Evolutionary conservation across 2,888 invertebrate genomes (phyloP).

Genomic region (Aethes cnicana): DNA sequence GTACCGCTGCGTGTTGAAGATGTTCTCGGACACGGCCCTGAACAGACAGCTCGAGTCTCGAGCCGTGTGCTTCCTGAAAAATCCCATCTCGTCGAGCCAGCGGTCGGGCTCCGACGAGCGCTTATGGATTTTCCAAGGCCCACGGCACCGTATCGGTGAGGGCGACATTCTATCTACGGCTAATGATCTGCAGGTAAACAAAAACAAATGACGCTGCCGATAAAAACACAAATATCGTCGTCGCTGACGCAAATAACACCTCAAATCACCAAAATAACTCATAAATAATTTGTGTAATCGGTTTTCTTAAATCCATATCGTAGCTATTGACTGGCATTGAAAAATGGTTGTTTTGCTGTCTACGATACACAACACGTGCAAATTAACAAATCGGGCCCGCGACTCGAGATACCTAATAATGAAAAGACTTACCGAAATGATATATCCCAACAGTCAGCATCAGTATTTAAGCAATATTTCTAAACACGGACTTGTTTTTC

Average conservation of each 20-base stretch:
- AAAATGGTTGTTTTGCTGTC: slow-evolving; percentile 79
- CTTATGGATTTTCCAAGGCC: slow-evolving; percentile 75
- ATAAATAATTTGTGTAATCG: slow-evolving; percentile 1
- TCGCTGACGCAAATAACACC: slow-evolving; percentile 11
- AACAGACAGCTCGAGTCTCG: slow-evolving; percentile 94
- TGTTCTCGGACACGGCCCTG: slow-evolving; percentile 93
- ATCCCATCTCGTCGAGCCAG: slow-evolving; percentile 90
- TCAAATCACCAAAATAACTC: slow-evolving; percentile 2
- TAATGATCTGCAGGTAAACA: slow-evolving; percentile 78
- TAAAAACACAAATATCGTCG: slow-evolving; percentile 27
- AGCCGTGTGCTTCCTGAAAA: slow-evolving; percentile 93
- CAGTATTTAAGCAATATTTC: slow-evolving; percentile 58
- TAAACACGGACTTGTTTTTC: slow-evolving; percentile 51
- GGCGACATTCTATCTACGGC: slow-evolving; percentile 68
- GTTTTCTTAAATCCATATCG: slow-evolving; percentile 64
- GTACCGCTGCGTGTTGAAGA: slow-evolving; percentile 86
- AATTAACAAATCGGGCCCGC: slow-evolving; percentile 50
- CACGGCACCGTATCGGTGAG: slow-evolving; percentile 74
- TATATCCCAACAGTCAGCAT: slow-evolving; percentile 71
- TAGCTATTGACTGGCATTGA: slow-evolving; percentile 69
- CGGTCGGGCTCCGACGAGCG: slow-evolving; percentile 84
- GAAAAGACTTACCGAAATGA: slow-evolving; percentile 67
- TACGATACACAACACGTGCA: slow-evolving; percentile 75
- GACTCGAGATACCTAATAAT: slow-evolving; percentile 43
- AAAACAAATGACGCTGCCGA: slow-evolving; percentile 73